Base-by-base conservation (phyloP, 2,797 vertebrate genomes). In the Myripristis murdjan region DNA sequence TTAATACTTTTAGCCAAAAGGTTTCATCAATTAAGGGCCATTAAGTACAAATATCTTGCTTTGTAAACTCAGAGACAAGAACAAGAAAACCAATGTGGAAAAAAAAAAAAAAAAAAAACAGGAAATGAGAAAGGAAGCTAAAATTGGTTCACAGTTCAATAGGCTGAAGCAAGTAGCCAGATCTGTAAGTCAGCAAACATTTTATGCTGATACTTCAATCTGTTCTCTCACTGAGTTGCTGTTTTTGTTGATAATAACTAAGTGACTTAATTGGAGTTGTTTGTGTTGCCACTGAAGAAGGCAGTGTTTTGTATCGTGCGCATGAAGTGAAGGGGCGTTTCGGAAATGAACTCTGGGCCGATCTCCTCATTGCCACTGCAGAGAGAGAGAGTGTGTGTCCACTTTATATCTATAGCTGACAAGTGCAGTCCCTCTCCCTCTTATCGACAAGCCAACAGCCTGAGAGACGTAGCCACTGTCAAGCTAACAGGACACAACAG, bases 401-500 rank as follows among this genome's bases (percentile, higher is more conserved):
- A 37, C 60, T 70, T 70, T 54, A 64, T 57, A 69, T 84, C 79
- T 82, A 49, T 64, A 74, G 83, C 72, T 84, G 68, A 85, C 75
- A 58, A 75, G 70, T 52, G n/a, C 71, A 33, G 78, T 52, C 62
- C 53, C 59, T 71, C 75, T 75, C 33, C 63, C 56, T 8, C 28
- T 83, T 77, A 88, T 89, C 77, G 70, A 90, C 78, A 47, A 78
- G 53, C 49, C 74, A 64, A 61, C 78, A 66, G 81, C 64, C 79
- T 74, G 84, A 81, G 73, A 87, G 75, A 79, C 16, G 20, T 41
- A 24, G 78, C 54, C 69, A 70, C 76, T 76, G 86, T 87, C 68
- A 51, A 63, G 77, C 83, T 86, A 89, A 90, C 81, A 82, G 86
- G 86, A 80, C 70, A 87, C 87, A 84, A 77, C 79, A 16, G 85